Conservation (phyloP, 2,888 invertebrate species). For the Amphimallon solstitiale region DNA sequence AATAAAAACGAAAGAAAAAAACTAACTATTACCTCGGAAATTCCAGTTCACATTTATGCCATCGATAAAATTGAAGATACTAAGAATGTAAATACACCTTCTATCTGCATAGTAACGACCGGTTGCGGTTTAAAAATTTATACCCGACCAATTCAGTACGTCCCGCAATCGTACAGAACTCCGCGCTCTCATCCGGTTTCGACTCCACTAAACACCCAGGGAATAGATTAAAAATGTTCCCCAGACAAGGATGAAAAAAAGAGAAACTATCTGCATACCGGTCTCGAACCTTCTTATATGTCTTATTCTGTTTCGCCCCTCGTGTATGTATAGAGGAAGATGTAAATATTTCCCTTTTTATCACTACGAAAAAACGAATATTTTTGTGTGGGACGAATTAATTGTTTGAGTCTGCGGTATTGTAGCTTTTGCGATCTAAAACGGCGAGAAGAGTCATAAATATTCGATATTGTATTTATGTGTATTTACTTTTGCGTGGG, state of each 20-base stretch:
- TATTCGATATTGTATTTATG: slow-evolving; percentile 32
- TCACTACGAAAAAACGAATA: slow-evolving; percentile 31
- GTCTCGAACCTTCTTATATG: background rate
- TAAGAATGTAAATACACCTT: slow-evolving; percentile 54
- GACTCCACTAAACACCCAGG: slow-evolving; percentile 35
- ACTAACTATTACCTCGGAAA: slow-evolving; percentile 8
- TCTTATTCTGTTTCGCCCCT: background rate
- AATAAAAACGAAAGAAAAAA: slow-evolving; percentile 8
- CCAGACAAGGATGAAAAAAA: too few species aligned
- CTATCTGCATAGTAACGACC: slow-evolving; percentile 52
- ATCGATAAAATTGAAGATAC: slow-evolving; percentile 43
- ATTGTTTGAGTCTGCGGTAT: slow-evolving; percentile 39
- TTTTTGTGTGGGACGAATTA: slow-evolving; percentile 43
- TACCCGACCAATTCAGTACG: slow-evolving; percentile 37
- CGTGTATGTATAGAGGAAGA: background rate
- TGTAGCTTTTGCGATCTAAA: slow-evolving; percentile 24
- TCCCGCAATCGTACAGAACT: background rate
- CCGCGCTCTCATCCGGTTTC: slow-evolving; percentile 42
- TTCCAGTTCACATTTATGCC: slow-evolving; percentile 30
- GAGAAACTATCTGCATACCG: slow-evolving; percentile 16
- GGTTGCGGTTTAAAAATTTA: slow-evolving; percentile 48
- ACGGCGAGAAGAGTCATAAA: slow-evolving; percentile 20
- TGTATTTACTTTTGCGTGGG: background rate
- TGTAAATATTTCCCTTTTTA: slow-evolving; percentile 2
- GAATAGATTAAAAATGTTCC: slow-evolving; percentile 38